These are phyloP conservation scores for Rhegmatorhina hoffmannsi DNA, from an alignment of 2,113 vertebrate genomes.

Conservation along the genomic window DNA sequence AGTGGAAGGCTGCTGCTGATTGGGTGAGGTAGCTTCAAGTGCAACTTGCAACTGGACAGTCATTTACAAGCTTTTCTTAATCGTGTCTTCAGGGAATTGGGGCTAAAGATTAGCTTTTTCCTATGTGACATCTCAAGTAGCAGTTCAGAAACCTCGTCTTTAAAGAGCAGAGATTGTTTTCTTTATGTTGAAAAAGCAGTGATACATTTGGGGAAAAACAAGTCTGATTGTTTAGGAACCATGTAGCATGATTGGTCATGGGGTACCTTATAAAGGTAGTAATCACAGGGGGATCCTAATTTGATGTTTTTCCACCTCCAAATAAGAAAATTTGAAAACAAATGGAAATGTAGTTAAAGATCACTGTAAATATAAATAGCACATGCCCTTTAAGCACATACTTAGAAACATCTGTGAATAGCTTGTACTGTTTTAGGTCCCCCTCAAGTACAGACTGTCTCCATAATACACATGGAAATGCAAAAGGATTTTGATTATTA, in stretches of 20 bases:
- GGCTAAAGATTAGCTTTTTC: background rate
- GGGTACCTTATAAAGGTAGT: background rate
- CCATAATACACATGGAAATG: conserved; percentile 18
- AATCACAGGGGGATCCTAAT: background rate
- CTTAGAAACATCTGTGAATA: background rate
- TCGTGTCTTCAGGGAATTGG: background rate
- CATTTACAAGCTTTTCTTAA: background rate
- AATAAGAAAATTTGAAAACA: background rate
- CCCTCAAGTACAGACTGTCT: background rate
- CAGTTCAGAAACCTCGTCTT: background rate
- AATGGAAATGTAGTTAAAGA: background rate
- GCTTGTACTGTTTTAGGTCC: background rate
- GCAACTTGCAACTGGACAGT: accelerated
- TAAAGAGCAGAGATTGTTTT: background rate
- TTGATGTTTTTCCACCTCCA: background rate
- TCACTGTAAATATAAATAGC: background rate
- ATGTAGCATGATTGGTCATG: background rate
- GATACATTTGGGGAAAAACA: background rate
- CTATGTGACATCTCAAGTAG: background rate
- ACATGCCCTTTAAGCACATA: accelerated
- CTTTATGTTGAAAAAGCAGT: background rate
- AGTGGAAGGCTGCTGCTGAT: background rate
- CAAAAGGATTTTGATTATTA: conserved; percentile 25
- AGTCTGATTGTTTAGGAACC: background rate
- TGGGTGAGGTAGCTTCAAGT: background rate